Evolutionary conservation across 2,113 vertebrate genomes (phyloP).

Genomic region (Patagioenas fasciata): DNA sequence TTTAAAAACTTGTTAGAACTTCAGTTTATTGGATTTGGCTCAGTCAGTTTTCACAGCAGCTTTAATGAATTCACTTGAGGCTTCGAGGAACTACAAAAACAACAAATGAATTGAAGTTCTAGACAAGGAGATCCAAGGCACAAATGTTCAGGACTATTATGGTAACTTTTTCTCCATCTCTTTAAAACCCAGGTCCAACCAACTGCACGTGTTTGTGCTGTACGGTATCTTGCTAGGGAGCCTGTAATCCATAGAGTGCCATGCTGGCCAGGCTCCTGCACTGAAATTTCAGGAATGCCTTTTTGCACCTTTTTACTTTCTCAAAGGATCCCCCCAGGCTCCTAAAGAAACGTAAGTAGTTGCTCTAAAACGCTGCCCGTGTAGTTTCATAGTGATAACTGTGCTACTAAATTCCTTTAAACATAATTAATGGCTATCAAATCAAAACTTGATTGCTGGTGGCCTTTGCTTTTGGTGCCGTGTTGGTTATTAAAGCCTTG

Average conservation of each 20-base stretch:
- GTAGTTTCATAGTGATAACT: background rate
- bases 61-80: fast-evolving
- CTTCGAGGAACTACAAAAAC: background rate
- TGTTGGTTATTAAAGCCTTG: background rate
- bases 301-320: background rate
- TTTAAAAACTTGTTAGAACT: background rate
- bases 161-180: too few species aligned
- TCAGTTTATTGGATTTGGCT: background rate
- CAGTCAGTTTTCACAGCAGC: background rate
- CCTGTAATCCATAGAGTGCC: too few species aligned
- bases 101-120: background rate
- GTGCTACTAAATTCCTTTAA: background rate
- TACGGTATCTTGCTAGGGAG: fast-evolving
- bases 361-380: background rate
- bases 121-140: background rate
- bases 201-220: too few species aligned
- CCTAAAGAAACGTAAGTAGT: background rate
- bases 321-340: background rate
- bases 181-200: background rate
- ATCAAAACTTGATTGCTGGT: fast-evolving
- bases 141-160: background rate
- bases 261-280: background rate
- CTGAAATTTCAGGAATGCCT: background rate
- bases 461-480: background rate
- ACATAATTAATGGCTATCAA: too few species aligned